Percentiles rank a stretch among this genome's conserved stretches.
phyloP scores from a whole-genome alignment of 2,888 invertebrate genomes.

The Carcina quercana region DNA sequence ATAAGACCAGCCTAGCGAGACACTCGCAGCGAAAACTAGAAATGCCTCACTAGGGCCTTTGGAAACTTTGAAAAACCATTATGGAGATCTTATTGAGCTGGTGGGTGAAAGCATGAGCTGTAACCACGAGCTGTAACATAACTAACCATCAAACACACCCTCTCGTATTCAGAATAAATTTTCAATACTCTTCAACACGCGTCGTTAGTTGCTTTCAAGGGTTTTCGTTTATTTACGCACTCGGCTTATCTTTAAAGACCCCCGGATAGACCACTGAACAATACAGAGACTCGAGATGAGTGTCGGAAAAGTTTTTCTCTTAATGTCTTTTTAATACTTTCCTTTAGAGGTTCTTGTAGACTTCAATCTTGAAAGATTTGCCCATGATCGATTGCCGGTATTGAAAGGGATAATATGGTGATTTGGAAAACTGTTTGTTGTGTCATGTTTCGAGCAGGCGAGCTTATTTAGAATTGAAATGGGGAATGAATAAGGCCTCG shows the following conservation, averaged over 20 bases:
- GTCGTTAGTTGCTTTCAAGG: conserved; percentile 63
- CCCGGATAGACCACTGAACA: conserved; percentile 4
- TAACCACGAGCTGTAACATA: conserved; percentile 50
- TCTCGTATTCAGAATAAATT: conserved; percentile 68
- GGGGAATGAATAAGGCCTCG: too few species aligned
- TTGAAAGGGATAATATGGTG: neutral
- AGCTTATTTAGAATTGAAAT: too few species aligned
- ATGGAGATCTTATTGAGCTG: conserved; percentile 28
- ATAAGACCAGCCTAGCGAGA: conserved; percentile 25
- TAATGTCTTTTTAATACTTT: conserved; percentile 64
- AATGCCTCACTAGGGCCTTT: conserved; percentile 4
- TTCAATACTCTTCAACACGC: conserved; percentile 58
- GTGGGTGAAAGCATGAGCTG: conserved; percentile 34
- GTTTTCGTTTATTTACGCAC: conserved; percentile 42
- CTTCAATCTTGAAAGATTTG: conserved; percentile 26
- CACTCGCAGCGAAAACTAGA: conserved; percentile 14
- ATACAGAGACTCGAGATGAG: conserved; percentile 22
- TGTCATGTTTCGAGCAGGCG: too few species aligned
- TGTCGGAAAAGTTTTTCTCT: conserved; percentile 31
- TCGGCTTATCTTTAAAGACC: conserved; percentile 28
- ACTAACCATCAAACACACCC: conserved; percentile 60
- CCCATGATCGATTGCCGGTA: conserved; percentile 33
- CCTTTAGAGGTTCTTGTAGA: conserved; percentile 27
- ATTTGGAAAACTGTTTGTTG: neutral
- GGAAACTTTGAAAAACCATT: conserved; percentile 3